These are phyloP conservation scores for Mormoops blainvillei DNA, from an alignment of 2,113 vertebrate genomes.

Conservation along the genomic window DNA sequence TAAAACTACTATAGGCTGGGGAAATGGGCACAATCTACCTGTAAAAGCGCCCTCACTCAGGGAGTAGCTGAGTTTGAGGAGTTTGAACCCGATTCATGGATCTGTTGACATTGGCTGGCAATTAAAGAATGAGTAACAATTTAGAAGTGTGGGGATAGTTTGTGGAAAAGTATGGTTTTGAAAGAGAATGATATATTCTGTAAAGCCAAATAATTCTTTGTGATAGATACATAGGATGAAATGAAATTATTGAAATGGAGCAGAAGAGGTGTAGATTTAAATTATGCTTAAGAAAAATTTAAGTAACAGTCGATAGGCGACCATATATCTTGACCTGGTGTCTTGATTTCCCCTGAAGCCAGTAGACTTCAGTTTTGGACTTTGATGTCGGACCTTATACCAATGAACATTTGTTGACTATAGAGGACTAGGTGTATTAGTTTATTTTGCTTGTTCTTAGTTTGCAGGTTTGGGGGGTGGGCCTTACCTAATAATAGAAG, in stretches of 20 bases:
- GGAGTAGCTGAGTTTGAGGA: neutral
- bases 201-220: neutral
- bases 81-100: neutral
- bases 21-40: neutral
- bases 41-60: neutral
- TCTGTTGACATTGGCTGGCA: neutral
- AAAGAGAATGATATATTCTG: neutral
- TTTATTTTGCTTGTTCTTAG: neutral
- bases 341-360: neutral
- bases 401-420: neutral
- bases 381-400: neutral
- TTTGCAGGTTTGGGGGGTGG: neutral
- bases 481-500: neutral
- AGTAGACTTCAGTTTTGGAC: neutral
- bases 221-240: neutral
- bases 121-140: neutral
- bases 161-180: neutral
- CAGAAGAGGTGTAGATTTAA: neutral
- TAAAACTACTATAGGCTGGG: accelerated
- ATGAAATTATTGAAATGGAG: neutral
- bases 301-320: neutral
- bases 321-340: neutral
- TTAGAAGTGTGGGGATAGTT: neutral
- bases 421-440: neutral
- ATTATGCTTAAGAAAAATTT: neutral